Conservation (phyloP, 2,888 invertebrate species). For the Autographa gamma region DNA sequence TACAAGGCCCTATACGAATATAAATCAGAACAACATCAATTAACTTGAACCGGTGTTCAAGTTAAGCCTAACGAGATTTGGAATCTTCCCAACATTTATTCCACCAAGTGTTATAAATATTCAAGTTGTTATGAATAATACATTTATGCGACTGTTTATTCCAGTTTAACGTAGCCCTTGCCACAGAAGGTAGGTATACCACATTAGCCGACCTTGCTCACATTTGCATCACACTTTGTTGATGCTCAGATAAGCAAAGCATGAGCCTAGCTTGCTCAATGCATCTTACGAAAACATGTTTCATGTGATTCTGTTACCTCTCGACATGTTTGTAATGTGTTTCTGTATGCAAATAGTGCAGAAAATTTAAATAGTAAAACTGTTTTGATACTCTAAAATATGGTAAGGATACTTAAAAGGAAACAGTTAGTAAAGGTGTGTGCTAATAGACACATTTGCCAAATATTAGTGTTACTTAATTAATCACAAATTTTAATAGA, state of each 20-base stretch:
- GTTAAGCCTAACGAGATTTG: background rate
- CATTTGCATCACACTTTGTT: constrained; percentile 62
- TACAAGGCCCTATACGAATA: too few relatives aligned
- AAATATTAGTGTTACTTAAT: too few relatives aligned
- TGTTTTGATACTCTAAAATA: too few relatives aligned
- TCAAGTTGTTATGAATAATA: background rate
- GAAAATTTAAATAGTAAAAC: background rate
- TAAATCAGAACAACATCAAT: too few relatives aligned
- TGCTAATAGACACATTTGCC: too few relatives aligned
- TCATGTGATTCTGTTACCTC: constrained; percentile 39
- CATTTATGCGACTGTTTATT: background rate
- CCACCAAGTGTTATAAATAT: background rate
- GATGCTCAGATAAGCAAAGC: constrained; percentile 54
- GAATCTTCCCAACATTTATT: background rate
- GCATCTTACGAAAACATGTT: constrained; percentile 48
- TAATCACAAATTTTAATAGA: too few relatives aligned
- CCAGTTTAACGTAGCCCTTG: constrained; percentile 22
- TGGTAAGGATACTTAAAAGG: too few relatives aligned
- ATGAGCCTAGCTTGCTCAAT: constrained; percentile 51
- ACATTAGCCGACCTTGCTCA: constrained; percentile 47
- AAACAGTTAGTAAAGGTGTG: too few relatives aligned
- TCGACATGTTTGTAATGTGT: constrained; percentile 22
- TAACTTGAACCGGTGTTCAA: too few relatives aligned
- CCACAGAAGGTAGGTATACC: constrained; percentile 25
- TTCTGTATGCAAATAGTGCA: background rate